Conservation (phyloP, 64 coral and sea anemone species). For the Stichodactyla mertensii region DNA sequence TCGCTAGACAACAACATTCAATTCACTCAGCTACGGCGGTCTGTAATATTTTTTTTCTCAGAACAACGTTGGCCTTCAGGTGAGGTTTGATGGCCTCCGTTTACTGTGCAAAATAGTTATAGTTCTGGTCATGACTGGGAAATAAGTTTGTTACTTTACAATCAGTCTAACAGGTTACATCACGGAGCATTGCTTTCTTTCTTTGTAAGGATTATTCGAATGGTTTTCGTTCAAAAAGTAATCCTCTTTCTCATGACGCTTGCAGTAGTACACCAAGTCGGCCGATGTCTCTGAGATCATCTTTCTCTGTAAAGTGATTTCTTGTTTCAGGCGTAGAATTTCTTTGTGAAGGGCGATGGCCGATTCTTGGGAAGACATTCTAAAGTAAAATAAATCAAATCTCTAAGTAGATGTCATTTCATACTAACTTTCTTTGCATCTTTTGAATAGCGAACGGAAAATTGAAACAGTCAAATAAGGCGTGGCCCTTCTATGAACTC, state of each 20-base stretch:
- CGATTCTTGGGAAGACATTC: constrained; percentile 7
- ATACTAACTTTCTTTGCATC: neutral
- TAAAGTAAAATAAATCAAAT: neutral
- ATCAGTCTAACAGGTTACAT: constrained; percentile 1
- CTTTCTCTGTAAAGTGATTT: constrained; percentile 36
- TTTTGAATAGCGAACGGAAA: neutral
- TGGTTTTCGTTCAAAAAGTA: constrained; percentile 30
- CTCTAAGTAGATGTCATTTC: no score
- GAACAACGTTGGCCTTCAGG: no score
- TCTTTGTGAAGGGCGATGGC: constrained; percentile 39
- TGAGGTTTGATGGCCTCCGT: neutral
- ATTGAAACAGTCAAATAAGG: no score
- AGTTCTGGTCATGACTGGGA: neutral
- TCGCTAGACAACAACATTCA: no score
- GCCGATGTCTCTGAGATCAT: constrained; percentile 59
- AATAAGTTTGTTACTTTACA: no score
- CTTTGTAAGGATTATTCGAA: constrained; percentile 46
- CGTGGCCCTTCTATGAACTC: no score
- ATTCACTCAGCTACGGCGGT: no score
- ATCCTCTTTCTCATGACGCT: constrained; percentile 51
- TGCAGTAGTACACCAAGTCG: constrained; percentile 65
- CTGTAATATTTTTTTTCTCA: no score
- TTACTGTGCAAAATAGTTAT: neutral
- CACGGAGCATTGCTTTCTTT: constrained; percentile 33
- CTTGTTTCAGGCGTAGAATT: constrained; percentile 43